These are phyloP conservation scores for Danio choprae DNA, from an alignment of 2,797 vertebrate species.

Conservation along the genomic window DNA sequence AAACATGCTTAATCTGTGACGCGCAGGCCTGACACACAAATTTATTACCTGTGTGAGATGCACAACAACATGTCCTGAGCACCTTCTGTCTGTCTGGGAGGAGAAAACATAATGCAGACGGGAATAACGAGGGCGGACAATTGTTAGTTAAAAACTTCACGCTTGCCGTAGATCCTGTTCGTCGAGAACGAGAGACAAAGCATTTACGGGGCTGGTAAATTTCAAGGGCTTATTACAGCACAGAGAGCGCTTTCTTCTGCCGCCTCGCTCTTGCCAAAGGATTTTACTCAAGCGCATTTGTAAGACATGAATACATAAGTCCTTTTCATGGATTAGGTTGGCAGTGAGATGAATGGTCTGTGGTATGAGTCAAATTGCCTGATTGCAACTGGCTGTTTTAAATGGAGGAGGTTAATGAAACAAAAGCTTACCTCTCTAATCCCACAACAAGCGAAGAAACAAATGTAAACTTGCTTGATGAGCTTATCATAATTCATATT, in stretches of 20 bases:
- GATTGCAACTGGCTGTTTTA: constrained; percentile 59
- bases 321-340: constrained; percentile 79
- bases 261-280: constrained; percentile 73
- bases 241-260: constrained; percentile 75
- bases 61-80: constrained; percentile 70
- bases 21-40: constrained; percentile 75
- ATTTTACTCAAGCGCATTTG: constrained; percentile 79
- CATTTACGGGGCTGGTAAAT: constrained; percentile 68
- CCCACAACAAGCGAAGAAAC: constrained; percentile 56
- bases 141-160: constrained; percentile 67
- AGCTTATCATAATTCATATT: constrained; percentile 56
- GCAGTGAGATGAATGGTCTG: constrained; percentile 69
- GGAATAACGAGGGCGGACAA: constrained; percentile 60
- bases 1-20: constrained; percentile 85
- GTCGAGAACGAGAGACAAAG: constrained; percentile 74
- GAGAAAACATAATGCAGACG: constrained; percentile 54
- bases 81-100: constrained; percentile 72
- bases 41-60: constrained; percentile 80
- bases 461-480: constrained; percentile 47
- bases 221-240: constrained; percentile 73
- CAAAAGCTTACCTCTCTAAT: constrained; percentile 61
- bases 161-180: constrained; percentile 70
- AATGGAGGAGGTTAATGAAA: constrained; percentile 59
- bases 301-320: constrained; percentile 81
- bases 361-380: constrained; percentile 71